Evolutionary conservation across 2,888 invertebrate genomes (phyloP).

Genomic region (Cosmopolites sordidus): DNA sequence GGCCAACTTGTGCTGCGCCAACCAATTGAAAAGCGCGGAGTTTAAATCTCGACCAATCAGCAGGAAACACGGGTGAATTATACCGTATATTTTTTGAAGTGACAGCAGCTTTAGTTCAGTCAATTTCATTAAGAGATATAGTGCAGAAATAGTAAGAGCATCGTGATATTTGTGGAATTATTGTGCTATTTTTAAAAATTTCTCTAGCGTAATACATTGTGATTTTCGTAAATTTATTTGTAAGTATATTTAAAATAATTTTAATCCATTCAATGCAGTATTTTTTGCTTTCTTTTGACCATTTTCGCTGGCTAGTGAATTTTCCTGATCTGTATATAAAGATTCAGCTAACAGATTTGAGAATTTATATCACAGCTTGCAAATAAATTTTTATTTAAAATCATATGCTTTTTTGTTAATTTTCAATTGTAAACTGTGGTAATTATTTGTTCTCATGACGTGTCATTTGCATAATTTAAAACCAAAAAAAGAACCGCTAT

Average conservation of each 20-base stretch:
- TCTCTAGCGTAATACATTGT: no score
- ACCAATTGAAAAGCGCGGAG: slow-evolving; percentile 51
- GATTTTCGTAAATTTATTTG: slow-evolving; percentile 9
- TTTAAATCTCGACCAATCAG: slow-evolving; percentile 52
- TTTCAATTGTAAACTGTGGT: no score
- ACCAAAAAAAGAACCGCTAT: background rate
- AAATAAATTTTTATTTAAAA: no score
- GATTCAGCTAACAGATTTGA: no score
- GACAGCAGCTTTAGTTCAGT: slow-evolving; percentile 21
- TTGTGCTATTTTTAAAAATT: background rate
- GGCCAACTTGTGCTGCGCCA: slow-evolving; percentile 55
- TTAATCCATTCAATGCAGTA: background rate
- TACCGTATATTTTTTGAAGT: slow-evolving; percentile 12
- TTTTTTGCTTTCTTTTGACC: no score
- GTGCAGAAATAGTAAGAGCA: slow-evolving; percentile 14
- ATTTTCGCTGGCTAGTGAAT: no score
- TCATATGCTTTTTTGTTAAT: no score
- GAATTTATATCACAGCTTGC: no score
- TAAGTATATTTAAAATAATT: slow-evolving; percentile 3
- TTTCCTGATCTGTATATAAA: no score
- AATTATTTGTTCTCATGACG: no score
- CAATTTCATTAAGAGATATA: slow-evolving; percentile 7
- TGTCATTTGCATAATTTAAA: no score
- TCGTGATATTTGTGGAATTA: background rate
- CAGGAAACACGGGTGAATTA: slow-evolving; percentile 51